Evolutionary conservation across 2,797 vertebrate genomes (phyloP).

Genomic region (Zalophus californianus): DNA sequence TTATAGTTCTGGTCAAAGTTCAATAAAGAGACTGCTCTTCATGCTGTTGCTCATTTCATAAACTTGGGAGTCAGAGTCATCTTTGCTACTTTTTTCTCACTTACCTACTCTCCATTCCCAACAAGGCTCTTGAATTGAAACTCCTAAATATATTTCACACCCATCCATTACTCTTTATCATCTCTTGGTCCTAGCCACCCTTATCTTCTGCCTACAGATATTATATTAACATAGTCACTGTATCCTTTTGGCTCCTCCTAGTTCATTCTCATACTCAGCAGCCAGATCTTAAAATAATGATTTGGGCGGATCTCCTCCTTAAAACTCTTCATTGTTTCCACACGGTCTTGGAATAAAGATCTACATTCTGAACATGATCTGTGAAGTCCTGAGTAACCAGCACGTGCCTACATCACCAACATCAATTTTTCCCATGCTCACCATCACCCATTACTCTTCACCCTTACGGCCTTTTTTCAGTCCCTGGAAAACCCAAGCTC

Average conservation of each 20-base stretch:
- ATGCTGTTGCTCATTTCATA: background rate
- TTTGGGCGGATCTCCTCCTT: background rate
- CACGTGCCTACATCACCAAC: background rate
- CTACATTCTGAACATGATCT: background rate
- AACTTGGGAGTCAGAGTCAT: background rate
- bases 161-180: background rate
- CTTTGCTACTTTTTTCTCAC: background rate
- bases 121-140: background rate
- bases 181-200: no score
- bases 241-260: background rate
- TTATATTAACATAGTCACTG: background rate
- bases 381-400: background rate
- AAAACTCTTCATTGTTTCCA: background rate
- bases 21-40: background rate
- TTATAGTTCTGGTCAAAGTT: background rate
- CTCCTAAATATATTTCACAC: background rate
- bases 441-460: background rate
- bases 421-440: background rate
- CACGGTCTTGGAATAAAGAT: background rate
- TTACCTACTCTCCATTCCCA: background rate
- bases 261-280: background rate
- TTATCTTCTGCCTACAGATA: background rate
- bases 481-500: background rate
- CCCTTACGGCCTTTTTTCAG: background rate
- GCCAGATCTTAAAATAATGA: conserved; percentile 8